A percentile compares a stretch with the other conserved stretches of the same genome.
Conservation (phyloP, 2,797 vertebrate species). For the Myotis planiceps region DNA sequence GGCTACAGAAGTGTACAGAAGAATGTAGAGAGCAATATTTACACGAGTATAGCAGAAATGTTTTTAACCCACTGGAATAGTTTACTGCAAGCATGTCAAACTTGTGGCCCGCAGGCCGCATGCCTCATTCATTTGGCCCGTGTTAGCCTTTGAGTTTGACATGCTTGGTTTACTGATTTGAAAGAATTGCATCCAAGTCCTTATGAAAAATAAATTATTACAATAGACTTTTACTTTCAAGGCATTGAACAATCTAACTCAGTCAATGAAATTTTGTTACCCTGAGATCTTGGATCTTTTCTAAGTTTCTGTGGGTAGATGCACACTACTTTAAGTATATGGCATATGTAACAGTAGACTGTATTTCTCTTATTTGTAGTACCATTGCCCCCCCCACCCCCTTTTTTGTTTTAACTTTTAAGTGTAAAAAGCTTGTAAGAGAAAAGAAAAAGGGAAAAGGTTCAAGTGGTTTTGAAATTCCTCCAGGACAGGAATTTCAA, state of each 20-base stretch:
- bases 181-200: background rate
- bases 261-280: background rate
- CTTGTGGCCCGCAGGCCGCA: rapidly evolving
- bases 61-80: background rate
- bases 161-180: background rate
- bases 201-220: conserved; percentile 19
- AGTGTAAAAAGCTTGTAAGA: conserved; percentile 14
- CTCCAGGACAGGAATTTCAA: background rate
- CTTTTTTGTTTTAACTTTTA: background rate
- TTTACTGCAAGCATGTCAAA: background rate
- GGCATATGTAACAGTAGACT: background rate
- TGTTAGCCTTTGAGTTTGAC: too few relatives aligned
- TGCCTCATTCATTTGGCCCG: too few relatives aligned
- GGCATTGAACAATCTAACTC: background rate
- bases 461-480: background rate
- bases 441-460: background rate
- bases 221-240: conserved; percentile 28
- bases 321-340: background rate
- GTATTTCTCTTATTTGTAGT: background rate
- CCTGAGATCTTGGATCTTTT: background rate
- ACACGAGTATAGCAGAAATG: background rate
- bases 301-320: background rate
- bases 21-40: background rate
- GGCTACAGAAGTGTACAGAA: background rate
- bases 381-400: rapidly evolving